These are phyloP conservation scores for Melanostoma scalare DNA, from an alignment of 2,888 invertebrate genomes.

Conservation along the genomic window DNA sequence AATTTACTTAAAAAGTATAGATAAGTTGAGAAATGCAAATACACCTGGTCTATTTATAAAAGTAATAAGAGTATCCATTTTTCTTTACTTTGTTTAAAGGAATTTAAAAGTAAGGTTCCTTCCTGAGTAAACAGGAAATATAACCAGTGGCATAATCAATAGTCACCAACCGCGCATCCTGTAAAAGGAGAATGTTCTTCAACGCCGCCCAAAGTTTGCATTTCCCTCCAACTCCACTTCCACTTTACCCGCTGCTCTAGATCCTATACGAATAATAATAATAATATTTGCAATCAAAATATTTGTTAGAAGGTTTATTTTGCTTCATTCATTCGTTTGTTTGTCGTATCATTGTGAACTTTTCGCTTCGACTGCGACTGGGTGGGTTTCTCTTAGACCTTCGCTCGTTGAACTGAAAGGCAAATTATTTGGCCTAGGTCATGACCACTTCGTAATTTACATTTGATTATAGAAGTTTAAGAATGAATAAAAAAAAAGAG, in stretches of 20 bases:
- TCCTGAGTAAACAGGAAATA: conserved; percentile 71
- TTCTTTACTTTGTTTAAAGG: conserved; percentile 43
- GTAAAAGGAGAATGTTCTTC: conserved; percentile 61
- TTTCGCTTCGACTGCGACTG: conserved; percentile 68
- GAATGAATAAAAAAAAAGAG: conserved; percentile 17
- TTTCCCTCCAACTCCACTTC: conserved; percentile 61
- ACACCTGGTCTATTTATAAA: conserved; percentile 34
- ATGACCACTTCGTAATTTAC: conserved; percentile 69
- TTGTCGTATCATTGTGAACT: conserved; percentile 72
- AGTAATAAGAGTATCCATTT: conserved; percentile 42
- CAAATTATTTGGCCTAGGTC: conserved; percentile 66
- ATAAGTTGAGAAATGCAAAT: neutral
- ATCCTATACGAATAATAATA: conserved; percentile 72
- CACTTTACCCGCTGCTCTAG: conserved; percentile 69
- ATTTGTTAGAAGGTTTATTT: conserved; percentile 74
- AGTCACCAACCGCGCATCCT: conserved; percentile 56
- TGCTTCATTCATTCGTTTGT: conserved; percentile 61
- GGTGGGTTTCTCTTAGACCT: conserved; percentile 58
- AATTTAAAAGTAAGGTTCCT: conserved; percentile 63
- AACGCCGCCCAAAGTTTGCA: conserved; percentile 70
- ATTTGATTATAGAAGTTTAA: conserved; percentile 58
- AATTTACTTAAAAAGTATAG: too few species aligned
- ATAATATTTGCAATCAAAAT: conserved; percentile 75
- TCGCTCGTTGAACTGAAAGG: conserved; percentile 57
- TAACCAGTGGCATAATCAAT: conserved; percentile 65